Evolutionary conservation across 2,888 invertebrate genomes (phyloP).

Genomic region (Hydriomena furcata): DNA sequence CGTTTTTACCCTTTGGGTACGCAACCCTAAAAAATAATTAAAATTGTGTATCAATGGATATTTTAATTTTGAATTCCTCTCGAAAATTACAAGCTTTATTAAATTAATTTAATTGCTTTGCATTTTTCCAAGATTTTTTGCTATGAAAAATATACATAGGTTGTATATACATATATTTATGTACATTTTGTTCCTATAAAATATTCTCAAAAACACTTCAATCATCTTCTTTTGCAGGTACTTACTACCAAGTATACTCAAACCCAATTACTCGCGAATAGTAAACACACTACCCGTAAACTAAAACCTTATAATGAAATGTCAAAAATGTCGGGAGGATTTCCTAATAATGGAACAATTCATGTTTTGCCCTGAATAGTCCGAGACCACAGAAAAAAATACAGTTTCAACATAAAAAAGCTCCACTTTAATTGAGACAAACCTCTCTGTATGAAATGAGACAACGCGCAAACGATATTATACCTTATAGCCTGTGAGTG

Average conservation of each 20-base stretch:
- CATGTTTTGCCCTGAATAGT: conserved; percentile 52
- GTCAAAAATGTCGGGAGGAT: conserved; percentile 49
- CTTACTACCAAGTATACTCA: conserved; percentile 16
- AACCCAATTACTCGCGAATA: conserved; percentile 37
- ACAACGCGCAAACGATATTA: neutral
- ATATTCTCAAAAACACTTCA: neutral
- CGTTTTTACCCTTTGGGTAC: no score
- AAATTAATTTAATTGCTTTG: no score
- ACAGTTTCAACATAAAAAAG: conserved; percentile 16
- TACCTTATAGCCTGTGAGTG: neutral
- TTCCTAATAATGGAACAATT: conserved; percentile 57
- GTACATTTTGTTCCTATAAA: no score
- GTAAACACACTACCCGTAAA: conserved; percentile 33
- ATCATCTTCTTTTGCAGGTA: neutral
- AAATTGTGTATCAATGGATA: no score
- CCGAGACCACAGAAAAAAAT: conserved; percentile 22
- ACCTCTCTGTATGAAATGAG: no score
- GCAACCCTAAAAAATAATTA: no score
- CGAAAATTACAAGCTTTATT: no score
- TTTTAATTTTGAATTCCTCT: no score
- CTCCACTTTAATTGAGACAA: neutral
- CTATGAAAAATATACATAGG: neutral
- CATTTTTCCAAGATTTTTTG: no score
- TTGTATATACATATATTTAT: no score
- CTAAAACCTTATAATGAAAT: conserved; percentile 52